These are phyloP conservation scores for Ochlodes sylvanus DNA, from an alignment of 2,888 invertebrate genomes.

Conservation along the genomic window DNA sequence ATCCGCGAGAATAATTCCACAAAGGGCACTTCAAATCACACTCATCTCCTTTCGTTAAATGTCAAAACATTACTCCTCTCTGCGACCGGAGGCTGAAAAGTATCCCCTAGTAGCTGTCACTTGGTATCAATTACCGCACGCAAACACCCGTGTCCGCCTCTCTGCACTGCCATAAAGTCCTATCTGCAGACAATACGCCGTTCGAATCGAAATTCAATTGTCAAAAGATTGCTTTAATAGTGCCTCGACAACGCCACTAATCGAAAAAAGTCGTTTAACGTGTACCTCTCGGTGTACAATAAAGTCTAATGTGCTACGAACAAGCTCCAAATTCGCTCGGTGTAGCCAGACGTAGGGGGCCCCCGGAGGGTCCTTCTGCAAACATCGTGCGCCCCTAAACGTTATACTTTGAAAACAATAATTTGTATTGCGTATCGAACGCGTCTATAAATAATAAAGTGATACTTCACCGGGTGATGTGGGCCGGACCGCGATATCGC, in stretches of 20 bases:
- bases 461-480: conserved; percentile 73
- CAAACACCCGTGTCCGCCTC: conserved; percentile 74
- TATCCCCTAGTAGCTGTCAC: conserved; percentile 81
- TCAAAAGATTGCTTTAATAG: conserved; percentile 82
- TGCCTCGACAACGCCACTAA: conserved; percentile 62
- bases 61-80: conserved; percentile 81
- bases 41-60: conserved; percentile 81
- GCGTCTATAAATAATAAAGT: conserved; percentile 84
- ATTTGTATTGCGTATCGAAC: conserved; percentile 86
- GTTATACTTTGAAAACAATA: conserved; percentile 86
- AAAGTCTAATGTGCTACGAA: conserved; percentile 57
- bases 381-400: conserved; percentile 83
- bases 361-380: conserved; percentile 79
- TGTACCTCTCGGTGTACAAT: conserved; percentile 53
- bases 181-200: conserved; percentile 70
- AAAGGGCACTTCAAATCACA: conserved; percentile 85
- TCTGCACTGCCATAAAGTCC: conserved; percentile 63
- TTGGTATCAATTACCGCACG: conserved; percentile 84
- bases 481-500: conserved; percentile 53
- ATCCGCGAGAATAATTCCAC: conserved; percentile 83
- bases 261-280: conserved; percentile 70
- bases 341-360: conserved; percentile 52
- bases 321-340: conserved; percentile 66
- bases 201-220: conserved; percentile 81
- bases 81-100: conserved; percentile 72